phyloP scores from a whole-genome alignment of 2,888 invertebrate species.

The Luffia ferchaultella region DNA sequence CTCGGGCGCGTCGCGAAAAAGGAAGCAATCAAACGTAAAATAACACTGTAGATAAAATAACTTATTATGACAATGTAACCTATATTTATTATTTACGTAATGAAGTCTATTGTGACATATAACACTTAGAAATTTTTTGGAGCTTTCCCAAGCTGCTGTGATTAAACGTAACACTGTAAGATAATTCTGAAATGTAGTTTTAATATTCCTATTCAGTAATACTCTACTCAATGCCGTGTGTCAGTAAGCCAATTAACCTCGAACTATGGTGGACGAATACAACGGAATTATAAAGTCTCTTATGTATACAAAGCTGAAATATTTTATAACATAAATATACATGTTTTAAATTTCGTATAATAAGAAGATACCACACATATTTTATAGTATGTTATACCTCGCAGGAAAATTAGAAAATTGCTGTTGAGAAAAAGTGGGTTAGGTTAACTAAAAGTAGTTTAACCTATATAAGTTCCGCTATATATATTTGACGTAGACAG shows the following conservation, averaged over 20 bases:
- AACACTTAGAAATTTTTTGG: no score
- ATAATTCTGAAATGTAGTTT: no score
- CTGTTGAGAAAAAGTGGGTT: not conserved
- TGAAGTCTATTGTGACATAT: no score
- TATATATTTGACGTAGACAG: not conserved
- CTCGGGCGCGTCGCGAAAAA: no score
- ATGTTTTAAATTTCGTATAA: not conserved
- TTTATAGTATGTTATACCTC: not conserved
- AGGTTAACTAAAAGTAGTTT: not conserved
- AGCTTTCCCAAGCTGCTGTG: no score
- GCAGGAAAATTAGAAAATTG: not conserved
- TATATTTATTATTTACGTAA: no score
- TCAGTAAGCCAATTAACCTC: not conserved
- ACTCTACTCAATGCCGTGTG: not conserved
- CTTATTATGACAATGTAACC: no score
- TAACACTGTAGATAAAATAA: no score
- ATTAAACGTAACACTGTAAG: no score
- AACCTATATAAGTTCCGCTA: not conserved
- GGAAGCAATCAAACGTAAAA: no score
- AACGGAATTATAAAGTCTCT: not conserved
- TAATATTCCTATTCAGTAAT: no score
- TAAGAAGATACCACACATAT: not conserved
- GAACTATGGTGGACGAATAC: not conserved
- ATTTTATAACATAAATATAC: not conserved
- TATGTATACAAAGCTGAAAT: not conserved